phyloP scores from a whole-genome alignment of 2,113 vertebrate genomes.

The Falcunculus frontatus region DNA sequence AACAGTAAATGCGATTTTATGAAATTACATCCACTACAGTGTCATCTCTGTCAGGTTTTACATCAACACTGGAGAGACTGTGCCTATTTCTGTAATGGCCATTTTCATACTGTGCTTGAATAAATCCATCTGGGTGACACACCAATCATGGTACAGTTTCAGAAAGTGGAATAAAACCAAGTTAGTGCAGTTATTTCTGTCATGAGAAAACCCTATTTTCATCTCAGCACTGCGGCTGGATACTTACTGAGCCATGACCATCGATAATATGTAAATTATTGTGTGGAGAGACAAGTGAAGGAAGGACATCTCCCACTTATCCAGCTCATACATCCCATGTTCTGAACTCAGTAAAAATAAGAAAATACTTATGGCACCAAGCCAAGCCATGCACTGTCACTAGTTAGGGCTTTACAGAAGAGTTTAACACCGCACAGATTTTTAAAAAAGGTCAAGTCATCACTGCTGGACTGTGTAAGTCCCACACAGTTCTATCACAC shows the following conservation, averaged over 20 bases:
- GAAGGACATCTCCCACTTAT: not conserved
- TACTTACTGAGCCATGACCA: not conserved
- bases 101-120: conserved; percentile 53
- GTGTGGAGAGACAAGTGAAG: not conserved
- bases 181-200: not conserved
- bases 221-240: not conserved
- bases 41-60: conserved; percentile 16
- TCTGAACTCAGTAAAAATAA: not conserved
- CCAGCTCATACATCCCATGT: not conserved
- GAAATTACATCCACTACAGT: not conserved
- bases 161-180: conserved; percentile 49
- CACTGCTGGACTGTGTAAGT: not conserved
- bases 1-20: not conserved
- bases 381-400: not conserved
- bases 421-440: not conserved
- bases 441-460: not conserved
- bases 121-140: conserved; percentile 35
- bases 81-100: conserved; percentile 10
- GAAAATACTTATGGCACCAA: not conserved
- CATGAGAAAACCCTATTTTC: conserved; percentile 17
- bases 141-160: not conserved
- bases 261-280: not conserved
- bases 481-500: not conserved
- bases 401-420: not conserved
- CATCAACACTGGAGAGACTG: not conserved